Base-by-base conservation (phyloP, 2,113 vertebrate genomes). In the Indicator maculatus region DNA sequence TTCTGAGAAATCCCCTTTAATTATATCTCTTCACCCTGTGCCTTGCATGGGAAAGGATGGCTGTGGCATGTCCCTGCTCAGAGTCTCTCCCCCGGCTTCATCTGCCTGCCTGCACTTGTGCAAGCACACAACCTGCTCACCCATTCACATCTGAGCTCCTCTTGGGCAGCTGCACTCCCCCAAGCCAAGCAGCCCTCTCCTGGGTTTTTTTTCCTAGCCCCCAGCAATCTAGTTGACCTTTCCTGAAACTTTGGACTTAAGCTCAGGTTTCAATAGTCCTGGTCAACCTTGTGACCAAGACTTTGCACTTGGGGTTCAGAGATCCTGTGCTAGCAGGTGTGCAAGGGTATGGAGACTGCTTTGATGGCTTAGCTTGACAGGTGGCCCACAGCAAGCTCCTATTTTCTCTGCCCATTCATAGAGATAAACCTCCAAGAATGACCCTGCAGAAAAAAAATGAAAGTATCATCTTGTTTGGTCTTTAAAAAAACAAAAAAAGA, bases 1-100 rank as follows among this genome's bases (percentile, higher is more conserved):
- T 83, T 85, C 84, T 83, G 52, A 76, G 93, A 95, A 96, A 87
- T 87, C n/a, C 59, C 16, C 13, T 84, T 93, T 70, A 83, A 82
- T 83, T 86, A 79, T 45, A 26, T 31, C 39, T 55, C 66, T 63
- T 92, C 59, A 16, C 56, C 82, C 60, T 53, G 17, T 59, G 38
- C 79, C 38, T 55, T 5, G 15, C n/a, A 77, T 59, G 31, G 33
- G 87, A 52, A n/a, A n/a, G 11, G 9, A 58, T 24, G 41, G 9
- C 5, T 41, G 66, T 44, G 55, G 36, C 14, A 16, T 27, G 26
- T 33, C 16, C 20, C 16, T 67, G 16, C 6, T 12, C 12, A 12
- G 41, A 61, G 5, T 56, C 23, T 60, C 1, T 50, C 6, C 4
- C 7, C 9, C 2, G 12, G 47, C 45, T 73, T 30, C 11, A 2